A percentile compares a stretch with the other conserved stretches of the same genome.
phyloP scores from a whole-genome alignment of 2,888 invertebrate species.

The Meloe dianella region DNA sequence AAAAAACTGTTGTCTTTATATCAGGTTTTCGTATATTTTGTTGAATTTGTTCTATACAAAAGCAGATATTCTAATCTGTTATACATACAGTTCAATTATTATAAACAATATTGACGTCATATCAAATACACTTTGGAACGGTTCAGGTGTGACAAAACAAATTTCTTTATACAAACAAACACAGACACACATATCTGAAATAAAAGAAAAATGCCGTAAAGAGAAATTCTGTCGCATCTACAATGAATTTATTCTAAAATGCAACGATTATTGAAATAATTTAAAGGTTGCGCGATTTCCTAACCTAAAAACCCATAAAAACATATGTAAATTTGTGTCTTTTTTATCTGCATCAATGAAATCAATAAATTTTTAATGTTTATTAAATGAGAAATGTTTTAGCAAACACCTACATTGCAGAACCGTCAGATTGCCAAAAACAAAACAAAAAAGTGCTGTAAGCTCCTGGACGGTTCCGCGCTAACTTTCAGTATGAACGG shows the following conservation, averaged over 20 bases:
- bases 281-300: not conserved
- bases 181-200: not conserved
- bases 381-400: not conserved
- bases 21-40: not conserved
- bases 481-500: no score
- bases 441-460: no score
- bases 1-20: not conserved
- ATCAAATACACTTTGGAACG: not conserved
- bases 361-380: not conserved
- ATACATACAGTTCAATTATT: not conserved
- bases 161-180: no score
- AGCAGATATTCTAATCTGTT: no score
- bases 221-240: not conserved
- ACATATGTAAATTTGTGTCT: not conserved
- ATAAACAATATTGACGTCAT: not conserved
- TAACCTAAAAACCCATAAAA: constrained; percentile 1
- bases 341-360: not conserved
- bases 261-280: not conserved
- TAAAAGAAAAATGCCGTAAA: not conserved
- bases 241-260: not conserved
- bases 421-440: no score
- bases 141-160: not conserved
- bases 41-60: no score
- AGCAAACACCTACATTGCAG: no score
- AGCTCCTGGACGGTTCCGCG: no score